phyloP scores from a whole-genome alignment of 2,888 invertebrate genomes.

The Tipula helvola region DNA sequence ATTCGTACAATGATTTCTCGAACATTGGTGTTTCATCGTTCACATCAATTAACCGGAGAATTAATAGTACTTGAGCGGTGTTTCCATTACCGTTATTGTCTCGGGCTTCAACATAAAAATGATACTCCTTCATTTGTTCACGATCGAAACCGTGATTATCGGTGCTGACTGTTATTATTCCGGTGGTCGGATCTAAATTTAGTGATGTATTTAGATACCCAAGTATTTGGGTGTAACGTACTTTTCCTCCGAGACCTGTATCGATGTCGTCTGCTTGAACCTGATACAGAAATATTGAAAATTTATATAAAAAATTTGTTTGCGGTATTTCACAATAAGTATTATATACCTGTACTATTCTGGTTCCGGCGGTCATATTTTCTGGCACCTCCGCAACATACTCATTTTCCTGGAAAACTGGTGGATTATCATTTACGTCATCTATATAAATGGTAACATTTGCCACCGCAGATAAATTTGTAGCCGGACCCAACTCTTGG shows the following conservation, averaged over 20 bases:
- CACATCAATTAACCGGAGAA: conserved; percentile 61
- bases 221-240: conserved; percentile 64
- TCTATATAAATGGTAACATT: conserved; percentile 68
- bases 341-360: conserved; percentile 43
- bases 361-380: conserved; percentile 61
- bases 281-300: conserved; percentile 22
- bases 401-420: conserved; percentile 56
- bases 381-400: conserved; percentile 71
- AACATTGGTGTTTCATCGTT: conserved; percentile 84
- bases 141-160: conserved; percentile 69
- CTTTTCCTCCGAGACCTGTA: conserved; percentile 59
- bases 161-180: conserved; percentile 66
- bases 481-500: conserved; percentile 64
- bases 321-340: no score
- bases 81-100: conserved; percentile 77
- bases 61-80: conserved; percentile 55
- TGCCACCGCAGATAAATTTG: conserved; percentile 59
- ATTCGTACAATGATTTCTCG: conserved; percentile 65
- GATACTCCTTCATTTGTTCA: conserved; percentile 62
- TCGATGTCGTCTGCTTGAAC: conserved; percentile 76
- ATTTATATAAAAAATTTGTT: no score
- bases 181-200: conserved; percentile 61
- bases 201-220: conserved; percentile 70
- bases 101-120: conserved; percentile 72
- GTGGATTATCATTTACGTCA: conserved; percentile 82